Evolutionary conservation across 2,888 invertebrate genomes (phyloP).

Genomic region (Eulithis prunata): DNA sequence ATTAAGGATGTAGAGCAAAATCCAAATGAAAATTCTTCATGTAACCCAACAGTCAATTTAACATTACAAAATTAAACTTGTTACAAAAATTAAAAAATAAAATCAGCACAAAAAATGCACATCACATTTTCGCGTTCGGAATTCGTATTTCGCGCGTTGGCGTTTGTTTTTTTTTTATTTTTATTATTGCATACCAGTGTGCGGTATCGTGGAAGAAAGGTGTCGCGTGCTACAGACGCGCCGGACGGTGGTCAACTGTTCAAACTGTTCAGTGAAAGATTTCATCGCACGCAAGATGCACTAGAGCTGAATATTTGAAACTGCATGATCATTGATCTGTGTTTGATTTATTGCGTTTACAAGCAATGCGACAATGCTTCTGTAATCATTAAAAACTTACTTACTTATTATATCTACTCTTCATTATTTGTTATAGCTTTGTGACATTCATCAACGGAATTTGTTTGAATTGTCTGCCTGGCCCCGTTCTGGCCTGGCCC

Average conservation of each 20-base stretch:
- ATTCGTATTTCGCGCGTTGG: slow-evolving; percentile 44
- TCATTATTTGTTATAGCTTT: too few species aligned
- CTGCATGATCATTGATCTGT: slow-evolving; percentile 33
- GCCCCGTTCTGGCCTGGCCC: too few species aligned
- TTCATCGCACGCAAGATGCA: slow-evolving; percentile 46
- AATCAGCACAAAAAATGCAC: slow-evolving; percentile 43
- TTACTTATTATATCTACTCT: too few species aligned
- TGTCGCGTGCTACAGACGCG: slow-evolving; percentile 59
- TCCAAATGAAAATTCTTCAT: slow-evolving; percentile 35
- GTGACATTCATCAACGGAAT: too few species aligned
- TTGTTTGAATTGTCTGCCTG: too few species aligned
- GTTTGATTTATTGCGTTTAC: slow-evolving; percentile 23
- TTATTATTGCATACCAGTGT: slow-evolving; percentile 57
- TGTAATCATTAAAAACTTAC: neutral
- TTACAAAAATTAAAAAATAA: slow-evolving; percentile 25
- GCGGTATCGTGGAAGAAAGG: slow-evolving; percentile 37
- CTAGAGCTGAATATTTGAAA: slow-evolving; percentile 37
- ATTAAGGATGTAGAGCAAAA: slow-evolving; percentile 34
- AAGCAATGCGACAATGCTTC: slow-evolving; percentile 4
- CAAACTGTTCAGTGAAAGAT: slow-evolving; percentile 42
- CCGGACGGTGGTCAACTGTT: slow-evolving; percentile 80
- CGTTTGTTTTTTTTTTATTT: slow-evolving; percentile 43
- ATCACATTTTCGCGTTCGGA: slow-evolving; percentile 49
- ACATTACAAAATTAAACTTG: slow-evolving; percentile 39
- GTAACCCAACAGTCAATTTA: slow-evolving; percentile 43